phyloP scores from a whole-genome alignment of 2,797 vertebrate species.

The Vultur gryphus region DNA sequence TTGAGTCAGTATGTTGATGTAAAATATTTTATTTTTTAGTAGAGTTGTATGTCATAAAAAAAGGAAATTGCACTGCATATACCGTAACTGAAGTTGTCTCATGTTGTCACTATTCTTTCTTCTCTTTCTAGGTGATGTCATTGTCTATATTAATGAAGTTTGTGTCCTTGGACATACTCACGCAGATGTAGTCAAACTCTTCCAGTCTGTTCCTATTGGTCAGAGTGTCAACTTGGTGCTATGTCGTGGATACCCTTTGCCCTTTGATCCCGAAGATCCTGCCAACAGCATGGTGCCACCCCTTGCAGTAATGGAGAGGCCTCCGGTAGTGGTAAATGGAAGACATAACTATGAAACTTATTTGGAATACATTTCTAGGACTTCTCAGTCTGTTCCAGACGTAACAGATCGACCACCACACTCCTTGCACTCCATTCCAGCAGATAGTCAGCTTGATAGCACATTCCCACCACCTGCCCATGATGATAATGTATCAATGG shows the following conservation, averaged over 20 bases:
- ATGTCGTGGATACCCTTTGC: conserved; percentile 94
- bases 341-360: conserved; percentile 95
- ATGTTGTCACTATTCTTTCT: conserved; percentile 65
- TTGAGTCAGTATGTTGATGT: conserved; percentile 41
- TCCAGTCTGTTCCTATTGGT: conserved; percentile 96
- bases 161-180: conserved; percentile 97
- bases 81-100: conserved; percentile 62
- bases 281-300: conserved; percentile 90
- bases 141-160: conserved; percentile 97
- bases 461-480: conserved; percentile 88
- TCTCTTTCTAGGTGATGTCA: conserved; percentile 90
- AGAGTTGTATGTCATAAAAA: conserved; percentile 11
- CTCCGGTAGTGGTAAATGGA: conserved; percentile 92
- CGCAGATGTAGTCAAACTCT: conserved; percentile 96
- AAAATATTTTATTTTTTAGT: conserved; percentile 41
- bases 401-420: conserved; percentile 85
- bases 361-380: conserved; percentile 96
- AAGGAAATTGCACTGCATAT: not conserved
- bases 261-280: conserved; percentile 93
- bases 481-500: conserved; percentile 95
- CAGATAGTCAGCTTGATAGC: conserved; percentile 92
- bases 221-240: conserved; percentile 94
- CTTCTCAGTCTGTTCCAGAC: conserved; percentile 89
- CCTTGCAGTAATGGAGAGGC: conserved; percentile 92
- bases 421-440: conserved; percentile 84